A percentile compares a stretch with the other conserved stretches of the same genome.
Conservation (phyloP, 2,113 vertebrate species). For the Leptodactylus fuscus region DNA sequence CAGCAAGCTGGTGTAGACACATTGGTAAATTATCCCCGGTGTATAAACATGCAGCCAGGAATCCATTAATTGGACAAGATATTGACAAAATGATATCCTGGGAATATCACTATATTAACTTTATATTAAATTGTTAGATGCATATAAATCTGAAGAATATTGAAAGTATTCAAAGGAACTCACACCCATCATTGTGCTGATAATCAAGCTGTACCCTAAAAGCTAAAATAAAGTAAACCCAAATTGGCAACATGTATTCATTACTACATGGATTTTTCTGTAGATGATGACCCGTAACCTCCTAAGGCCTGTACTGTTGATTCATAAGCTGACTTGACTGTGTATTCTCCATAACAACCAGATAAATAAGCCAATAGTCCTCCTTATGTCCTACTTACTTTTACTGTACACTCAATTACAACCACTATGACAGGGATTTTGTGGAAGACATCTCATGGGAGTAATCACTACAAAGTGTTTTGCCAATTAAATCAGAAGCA, state of each 20-base stretch:
- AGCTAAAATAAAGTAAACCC: neutral
- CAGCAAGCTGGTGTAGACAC: too few species aligned
- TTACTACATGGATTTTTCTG: neutral
- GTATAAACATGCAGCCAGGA: neutral
- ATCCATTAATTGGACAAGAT: neutral
- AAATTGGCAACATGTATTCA: too few species aligned
- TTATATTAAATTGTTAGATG: too few species aligned
- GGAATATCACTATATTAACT: neutral
- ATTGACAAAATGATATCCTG: neutral
- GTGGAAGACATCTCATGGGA: slow-evolving; percentile 5
- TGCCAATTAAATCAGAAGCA: slow-evolving; percentile 3
- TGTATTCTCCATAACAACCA: slow-evolving; percentile 1
- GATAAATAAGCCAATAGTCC: neutral
- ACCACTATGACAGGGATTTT: slow-evolving; percentile 7
- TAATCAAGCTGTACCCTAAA: neutral
- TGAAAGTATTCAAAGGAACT: neutral
- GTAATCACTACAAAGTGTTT: slow-evolving; percentile 19
- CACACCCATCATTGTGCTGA: neutral
- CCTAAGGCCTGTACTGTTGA: neutral
- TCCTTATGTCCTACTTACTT: slow-evolving; percentile 4
- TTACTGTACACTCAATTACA: neutral
- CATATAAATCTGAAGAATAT: neutral
- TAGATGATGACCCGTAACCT: neutral
- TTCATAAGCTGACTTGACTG: neutral
- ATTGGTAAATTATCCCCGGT: too few species aligned